Conservation (phyloP, 2,797 vertebrate species). For the Muscicapa comitata region DNA sequence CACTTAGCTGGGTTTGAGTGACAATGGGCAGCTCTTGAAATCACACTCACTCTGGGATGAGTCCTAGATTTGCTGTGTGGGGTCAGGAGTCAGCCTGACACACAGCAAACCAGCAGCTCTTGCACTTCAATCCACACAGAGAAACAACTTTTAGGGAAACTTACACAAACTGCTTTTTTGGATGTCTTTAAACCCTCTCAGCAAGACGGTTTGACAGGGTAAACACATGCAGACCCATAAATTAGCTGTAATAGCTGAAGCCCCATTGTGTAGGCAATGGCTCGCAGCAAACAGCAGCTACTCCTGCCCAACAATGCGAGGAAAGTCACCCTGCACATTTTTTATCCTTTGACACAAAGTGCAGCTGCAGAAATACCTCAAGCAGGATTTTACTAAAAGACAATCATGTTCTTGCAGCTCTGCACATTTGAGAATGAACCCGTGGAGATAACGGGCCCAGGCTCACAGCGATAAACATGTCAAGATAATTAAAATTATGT, state of each 20-base stretch:
- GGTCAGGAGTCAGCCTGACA: background rate
- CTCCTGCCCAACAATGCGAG: background rate
- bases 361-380: conserved; percentile 62
- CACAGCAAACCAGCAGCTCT: background rate
- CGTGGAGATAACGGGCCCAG: background rate
- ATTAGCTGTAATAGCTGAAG: conserved; percentile 34
- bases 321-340: conserved; percentile 43
- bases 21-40: background rate
- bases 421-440: conserved; percentile 8
- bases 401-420: background rate
- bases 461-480: conserved; percentile 41
- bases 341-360: conserved; percentile 42
- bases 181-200: conserved; percentile 19
- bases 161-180: background rate
- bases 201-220: conserved; percentile 20
- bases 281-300: conserved; percentile 26
- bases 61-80: background rate
- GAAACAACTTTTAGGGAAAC: background rate
- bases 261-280: conserved; percentile 46
- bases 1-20: background rate
- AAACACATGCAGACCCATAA: conserved; percentile 34
- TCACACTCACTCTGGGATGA: rapidly evolving
- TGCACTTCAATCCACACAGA: rapidly evolving
- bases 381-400: background rate
- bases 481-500: conserved; percentile 47